These are phyloP conservation scores for Anastatus disparis DNA, from an alignment of 1,140 invertebrate genomes.

Conservation along the genomic window DNA sequence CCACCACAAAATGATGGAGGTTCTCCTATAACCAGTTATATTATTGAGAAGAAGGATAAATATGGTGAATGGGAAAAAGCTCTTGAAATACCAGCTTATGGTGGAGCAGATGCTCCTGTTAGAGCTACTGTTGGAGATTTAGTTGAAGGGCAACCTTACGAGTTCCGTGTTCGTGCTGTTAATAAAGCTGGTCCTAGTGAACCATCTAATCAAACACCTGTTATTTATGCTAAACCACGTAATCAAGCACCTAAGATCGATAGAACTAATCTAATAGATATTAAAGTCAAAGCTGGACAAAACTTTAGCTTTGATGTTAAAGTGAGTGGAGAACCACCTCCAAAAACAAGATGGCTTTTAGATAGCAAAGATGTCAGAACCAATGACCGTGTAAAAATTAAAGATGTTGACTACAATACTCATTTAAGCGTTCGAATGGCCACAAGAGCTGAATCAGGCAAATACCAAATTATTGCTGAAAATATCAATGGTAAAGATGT, in stretches of 20 bases:
- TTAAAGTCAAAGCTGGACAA: constrained; percentile 90
- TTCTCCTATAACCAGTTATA: constrained; percentile 86
- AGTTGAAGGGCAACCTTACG: constrained; percentile 89
- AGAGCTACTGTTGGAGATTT: constrained; percentile 89
- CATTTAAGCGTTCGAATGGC: constrained; percentile 88
- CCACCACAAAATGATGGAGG: constrained; percentile 86
- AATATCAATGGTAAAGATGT: constrained; percentile 93
- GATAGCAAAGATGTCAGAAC: constrained; percentile 78
- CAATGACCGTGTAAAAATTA: constrained; percentile 78
- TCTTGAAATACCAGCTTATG: constrained; percentile 80
- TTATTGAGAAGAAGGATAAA: constrained; percentile 94
- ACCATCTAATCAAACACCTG: constrained; percentile 86
- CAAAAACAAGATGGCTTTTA: constrained; percentile 88
- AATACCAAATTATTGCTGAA: constrained; percentile 91
- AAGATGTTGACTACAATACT: constrained; percentile 89
- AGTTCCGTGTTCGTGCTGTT: constrained; percentile 90
- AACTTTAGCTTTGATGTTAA: constrained; percentile 85
- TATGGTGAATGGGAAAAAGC: constrained; percentile 95
- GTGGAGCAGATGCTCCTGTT: constrained; percentile 64
- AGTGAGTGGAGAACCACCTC: constrained; percentile 89
- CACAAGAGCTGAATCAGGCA: constrained; percentile 87
- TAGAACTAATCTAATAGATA: constrained; percentile 84
- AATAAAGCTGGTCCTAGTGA: constrained; percentile 95
- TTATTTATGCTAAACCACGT: constrained; percentile 89
- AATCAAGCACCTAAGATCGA: constrained; percentile 90